Base-by-base conservation (phyloP, 92 coral and sea anemone genomes). In the Epizoanthus scotinus region DNA sequence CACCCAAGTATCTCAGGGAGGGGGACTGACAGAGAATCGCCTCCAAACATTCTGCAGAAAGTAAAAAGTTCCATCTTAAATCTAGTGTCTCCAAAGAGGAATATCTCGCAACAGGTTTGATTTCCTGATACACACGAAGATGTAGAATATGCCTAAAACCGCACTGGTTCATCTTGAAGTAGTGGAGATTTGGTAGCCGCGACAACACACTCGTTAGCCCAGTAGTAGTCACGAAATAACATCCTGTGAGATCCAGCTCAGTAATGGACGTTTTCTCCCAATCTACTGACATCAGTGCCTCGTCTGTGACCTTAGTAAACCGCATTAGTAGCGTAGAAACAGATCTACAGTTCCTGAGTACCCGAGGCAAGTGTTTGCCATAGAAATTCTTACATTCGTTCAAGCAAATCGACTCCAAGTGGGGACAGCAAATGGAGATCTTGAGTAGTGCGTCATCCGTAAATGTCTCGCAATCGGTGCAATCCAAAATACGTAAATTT, bases 151-250 rank as follows among this genome's bases (percentile, higher is more conserved):
- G 99, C 44, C 99, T 85, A 83, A 96, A 96, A 17, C 99, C 99
- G 63, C 99, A 96, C 74, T 96, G 99, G 67, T 96, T 96, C 99
- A 96, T 96, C 85, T 96, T 96, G 84, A 96, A 93, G 73, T 96
- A 96, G 82, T 89, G 93, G 52, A 96, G 82, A 55, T 85, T 90
- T 2, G 99, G 98, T 31, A 96, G 86, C 63, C 97, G 87, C 57
- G 98, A 87, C 55, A 96, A 68, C 44, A 94, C 89, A 62, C 89
- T 93, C 5, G 99, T 93, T 65, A 96, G 88, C 4, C 99, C 99
- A 6, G 99, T 96, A 17, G 99, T 93, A 14, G 99, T 96, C 53
- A 96, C 94, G 81, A 91, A 96, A 77, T 96, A 96, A 66, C 99
- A 96, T 20, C 99, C 99, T 9, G 99, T 96, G 63, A 96, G 84